Conservation (phyloP, 2,113 vertebrate species). For the Mormyrus iriodes region DNA sequence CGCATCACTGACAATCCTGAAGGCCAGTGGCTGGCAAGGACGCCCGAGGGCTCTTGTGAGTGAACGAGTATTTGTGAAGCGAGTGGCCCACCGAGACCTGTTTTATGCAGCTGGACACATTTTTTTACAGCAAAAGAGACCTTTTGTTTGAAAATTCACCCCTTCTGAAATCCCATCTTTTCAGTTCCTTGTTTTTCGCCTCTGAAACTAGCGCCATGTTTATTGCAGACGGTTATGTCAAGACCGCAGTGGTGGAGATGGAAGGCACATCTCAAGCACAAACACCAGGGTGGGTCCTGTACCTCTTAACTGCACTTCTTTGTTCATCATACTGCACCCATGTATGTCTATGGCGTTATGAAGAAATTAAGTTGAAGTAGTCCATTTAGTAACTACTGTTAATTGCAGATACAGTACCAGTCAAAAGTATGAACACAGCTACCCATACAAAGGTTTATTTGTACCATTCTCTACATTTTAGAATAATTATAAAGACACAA, state of each 20-base stretch:
- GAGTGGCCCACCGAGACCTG: not conserved
- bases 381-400: not conserved
- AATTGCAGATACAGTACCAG: not conserved
- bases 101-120: not conserved
- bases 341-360: not conserved
- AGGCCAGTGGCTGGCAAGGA: conserved; percentile 82
- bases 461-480: not conserved
- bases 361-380: not conserved
- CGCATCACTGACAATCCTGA: conserved; percentile 84
- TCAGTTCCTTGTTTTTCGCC: not conserved
- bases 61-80: not conserved
- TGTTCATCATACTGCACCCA: not conserved
- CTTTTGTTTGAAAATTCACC: not conserved
- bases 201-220: not conserved
- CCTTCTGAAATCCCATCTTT: not conserved
- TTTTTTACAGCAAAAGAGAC: not conserved
- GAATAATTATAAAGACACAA: not conserved
- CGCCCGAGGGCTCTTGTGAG: conserved; percentile 72
- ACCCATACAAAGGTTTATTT: not conserved
- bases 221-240: conserved; percentile 82
- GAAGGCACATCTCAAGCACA: conserved; percentile 70
- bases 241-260: conserved; percentile 75
- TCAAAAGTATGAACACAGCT: not conserved
- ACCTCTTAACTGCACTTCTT: not conserved
- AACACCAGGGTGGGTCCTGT: conserved; percentile 38